Base-by-base conservation (phyloP, 2,113 vertebrate species). In the Agapornis roseicollis region DNA sequence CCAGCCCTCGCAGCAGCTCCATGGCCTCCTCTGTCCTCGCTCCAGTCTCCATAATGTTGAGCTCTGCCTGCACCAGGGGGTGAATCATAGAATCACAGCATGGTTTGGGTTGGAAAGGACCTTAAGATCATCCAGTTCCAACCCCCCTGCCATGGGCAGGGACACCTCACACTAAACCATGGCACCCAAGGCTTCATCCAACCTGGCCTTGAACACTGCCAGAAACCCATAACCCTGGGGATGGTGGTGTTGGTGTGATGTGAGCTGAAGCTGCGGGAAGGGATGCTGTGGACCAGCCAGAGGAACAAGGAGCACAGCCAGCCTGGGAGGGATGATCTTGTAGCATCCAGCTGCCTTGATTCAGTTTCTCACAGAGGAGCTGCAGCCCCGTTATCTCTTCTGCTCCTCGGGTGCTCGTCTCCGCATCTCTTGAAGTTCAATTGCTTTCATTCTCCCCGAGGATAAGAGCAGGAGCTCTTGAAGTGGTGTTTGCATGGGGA, bases 381-480 rank as follows among this genome's bases (percentile, higher is more conserved):
- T 91, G 80, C 92, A 90, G 80, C 68, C 64, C 92, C 9, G 8
- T 96, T 96, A 92, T 96, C 95, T 92, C 68, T 22, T 4, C 69
- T 80, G 50, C 92, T 90, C 33, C 85, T 93, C 12, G 10, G 3
- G 8, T 55, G 17, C 5, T 5, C 0, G 0, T 42, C 79, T 88
- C 82, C 5, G 6, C 50, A 0, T 72, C 44, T 46, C 70, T 63
- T 86, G 76, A 88, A 94, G 80, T 83, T 92, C 88, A 90, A 28
- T 94, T 84, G 90, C 90, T 93, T 95, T 94, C 90, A 96, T 97
- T 94, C 92, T 93, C 90, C 80, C 80, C 50, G 69, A 86, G 72
- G 76, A 94, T 81, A n/a, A n/a, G n/a, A n/a, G 76, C 60, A 24
- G 90, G 66, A 93, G 82, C 76, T 83, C 35, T 58, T 78, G 88